A percentile compares a stretch with the other conserved stretches of the same genome.
Evolutionary conservation across 2,113 vertebrate genomes (phyloP).

Genomic region (Tichodroma muraria): DNA sequence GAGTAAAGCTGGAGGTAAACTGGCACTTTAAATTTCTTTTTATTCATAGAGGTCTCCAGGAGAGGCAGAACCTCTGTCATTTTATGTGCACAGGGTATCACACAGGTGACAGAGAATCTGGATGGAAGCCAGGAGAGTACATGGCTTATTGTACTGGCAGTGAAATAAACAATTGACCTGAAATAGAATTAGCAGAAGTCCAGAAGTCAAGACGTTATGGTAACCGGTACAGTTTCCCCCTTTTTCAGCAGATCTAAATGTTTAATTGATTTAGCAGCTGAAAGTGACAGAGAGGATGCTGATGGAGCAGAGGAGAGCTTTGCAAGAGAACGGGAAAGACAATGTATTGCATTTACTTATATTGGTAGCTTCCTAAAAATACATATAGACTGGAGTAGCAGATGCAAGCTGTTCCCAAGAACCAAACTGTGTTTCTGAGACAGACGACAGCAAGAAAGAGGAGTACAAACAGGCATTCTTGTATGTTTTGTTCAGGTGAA

Average conservation of each 20-base stretch:
- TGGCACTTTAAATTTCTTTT: not conserved
- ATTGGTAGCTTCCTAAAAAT: not conserved
- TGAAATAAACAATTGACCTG: not conserved
- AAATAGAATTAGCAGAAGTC: not conserved
- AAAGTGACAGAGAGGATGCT: not conserved
- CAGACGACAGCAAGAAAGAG: not conserved
- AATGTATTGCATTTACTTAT: not conserved
- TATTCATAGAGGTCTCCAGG: not conserved
- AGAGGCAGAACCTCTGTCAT: not conserved
- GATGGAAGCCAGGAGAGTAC: not conserved
- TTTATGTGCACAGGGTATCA: not conserved
- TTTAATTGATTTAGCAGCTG: not conserved
- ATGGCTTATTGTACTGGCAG: not conserved
- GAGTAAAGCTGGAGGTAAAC: not conserved
- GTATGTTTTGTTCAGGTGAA: not conserved
- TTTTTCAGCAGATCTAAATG: not conserved
- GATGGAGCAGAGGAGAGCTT: not conserved
- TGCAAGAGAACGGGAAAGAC: not conserved
- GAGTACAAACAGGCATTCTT: not conserved
- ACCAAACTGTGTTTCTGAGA: not conserved
- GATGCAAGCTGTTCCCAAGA: not conserved
- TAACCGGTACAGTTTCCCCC: not conserved
- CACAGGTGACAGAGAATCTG: accelerated
- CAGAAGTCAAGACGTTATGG: not conserved
- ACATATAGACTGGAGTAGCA: not conserved